Evolutionary conservation across 1,140 invertebrate genomes (phyloP).

Genomic region (Melipona quadrifasciata): DNA sequence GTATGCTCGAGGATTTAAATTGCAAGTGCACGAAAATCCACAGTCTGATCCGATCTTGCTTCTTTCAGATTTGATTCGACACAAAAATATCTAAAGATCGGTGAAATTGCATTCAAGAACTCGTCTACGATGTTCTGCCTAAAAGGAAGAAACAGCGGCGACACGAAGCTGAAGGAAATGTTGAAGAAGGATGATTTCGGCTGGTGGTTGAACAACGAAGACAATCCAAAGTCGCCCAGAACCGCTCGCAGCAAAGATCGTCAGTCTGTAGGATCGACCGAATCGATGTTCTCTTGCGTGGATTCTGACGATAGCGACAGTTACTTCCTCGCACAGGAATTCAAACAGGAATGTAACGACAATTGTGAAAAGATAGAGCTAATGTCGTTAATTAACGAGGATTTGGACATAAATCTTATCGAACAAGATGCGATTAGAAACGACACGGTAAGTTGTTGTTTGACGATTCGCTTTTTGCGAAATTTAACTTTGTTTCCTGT

Average conservation of each 20-base stretch:
- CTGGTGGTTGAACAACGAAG: constrained; percentile 71
- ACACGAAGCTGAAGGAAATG: neutral
- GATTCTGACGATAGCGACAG: constrained; percentile 65
- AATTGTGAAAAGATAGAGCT: constrained; percentile 60
- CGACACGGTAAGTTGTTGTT: constrained; percentile 10
- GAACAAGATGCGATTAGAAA: constrained; percentile 53
- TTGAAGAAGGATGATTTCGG: constrained; percentile 71
- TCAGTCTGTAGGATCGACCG: constrained; percentile 53
- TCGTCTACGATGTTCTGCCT: constrained; percentile 65
- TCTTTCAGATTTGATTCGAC: neutral
- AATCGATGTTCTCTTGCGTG: constrained; percentile 67
- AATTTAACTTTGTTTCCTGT: neutral
- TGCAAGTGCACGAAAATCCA: neutral
- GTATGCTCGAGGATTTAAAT: neutral
- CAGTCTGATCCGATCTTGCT: neutral
- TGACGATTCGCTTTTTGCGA: neutral
- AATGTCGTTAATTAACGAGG: constrained; percentile 27
- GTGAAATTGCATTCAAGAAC: neutral
- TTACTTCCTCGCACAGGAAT: constrained; percentile 54
- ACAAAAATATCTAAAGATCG: neutral
- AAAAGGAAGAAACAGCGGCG: constrained; percentile 52
- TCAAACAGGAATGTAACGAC: constrained; percentile 44
- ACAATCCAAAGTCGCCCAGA: constrained; percentile 24
- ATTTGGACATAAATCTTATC: constrained; percentile 65
- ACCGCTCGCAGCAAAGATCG: constrained; percentile 34